Conservation (phyloP, 1,140 invertebrate species). For the Drosophila repleta region DNA sequence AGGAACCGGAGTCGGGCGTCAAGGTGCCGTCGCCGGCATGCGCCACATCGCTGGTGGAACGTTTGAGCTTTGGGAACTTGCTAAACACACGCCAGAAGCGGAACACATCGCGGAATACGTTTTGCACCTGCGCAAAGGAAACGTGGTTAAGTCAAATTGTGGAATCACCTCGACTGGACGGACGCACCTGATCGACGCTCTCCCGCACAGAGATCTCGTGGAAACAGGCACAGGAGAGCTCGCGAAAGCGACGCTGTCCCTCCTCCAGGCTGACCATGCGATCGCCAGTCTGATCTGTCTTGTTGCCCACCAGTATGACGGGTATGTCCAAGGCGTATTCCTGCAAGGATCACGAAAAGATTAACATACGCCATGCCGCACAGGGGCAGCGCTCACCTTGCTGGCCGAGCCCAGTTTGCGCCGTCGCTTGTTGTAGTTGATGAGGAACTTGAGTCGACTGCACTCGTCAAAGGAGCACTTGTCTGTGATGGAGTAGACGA, state of each 20-base stretch:
- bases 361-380: neutral
- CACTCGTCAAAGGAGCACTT: constrained; percentile 94
- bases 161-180: neutral
- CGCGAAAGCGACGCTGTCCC: constrained; percentile 88
- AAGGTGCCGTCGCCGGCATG: constrained; percentile 55
- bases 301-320: constrained; percentile 92
- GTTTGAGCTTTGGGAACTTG: constrained; percentile 87
- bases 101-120: constrained; percentile 88
- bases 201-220: constrained; percentile 93
- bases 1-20: constrained; percentile 70
- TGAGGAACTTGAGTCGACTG: constrained; percentile 91
- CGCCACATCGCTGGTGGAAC: constrained; percentile 85
- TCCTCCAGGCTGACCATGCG: constrained; percentile 90
- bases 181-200: constrained; percentile 89
- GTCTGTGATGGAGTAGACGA: constrained; percentile 93
- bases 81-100: constrained; percentile 88
- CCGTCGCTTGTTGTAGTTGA: constrained; percentile 90
- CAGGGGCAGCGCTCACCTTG: constrained; percentile 70
- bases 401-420: constrained; percentile 85
- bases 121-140: constrained; percentile 85
- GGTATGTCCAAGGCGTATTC: constrained; percentile 87
- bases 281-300: constrained; percentile 90
- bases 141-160: neutral
- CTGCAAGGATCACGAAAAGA: constrained; percentile 73
- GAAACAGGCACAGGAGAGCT: constrained; percentile 92